Evolutionary conservation across 2,888 invertebrate species (phyloP), one percentile per base, ranked within the genome.

Genomic region (Heteromurus nitidus): DNA sequence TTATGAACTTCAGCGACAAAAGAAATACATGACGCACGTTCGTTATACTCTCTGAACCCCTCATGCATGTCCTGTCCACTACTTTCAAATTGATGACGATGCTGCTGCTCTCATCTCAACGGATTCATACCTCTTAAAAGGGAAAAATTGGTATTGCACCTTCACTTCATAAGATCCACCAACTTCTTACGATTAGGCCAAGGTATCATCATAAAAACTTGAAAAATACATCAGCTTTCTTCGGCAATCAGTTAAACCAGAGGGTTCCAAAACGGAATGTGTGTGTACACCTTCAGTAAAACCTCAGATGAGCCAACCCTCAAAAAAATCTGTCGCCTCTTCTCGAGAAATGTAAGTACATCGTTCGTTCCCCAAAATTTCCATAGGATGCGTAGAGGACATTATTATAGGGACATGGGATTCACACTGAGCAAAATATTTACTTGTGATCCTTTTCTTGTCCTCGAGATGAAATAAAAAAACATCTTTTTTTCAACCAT

Each of bases 211-310:
- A 18, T 50, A 47, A 36, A 67, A 64, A 42, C 22, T 18, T 36
- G 36, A n/a, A 64, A 64, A 26, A 60, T n/a, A 31, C 44, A n/a
- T 53, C 30, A 26, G 26, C 58, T 65, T 75, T 67, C 75, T 55
- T 75, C 68, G 68, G 68, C 76, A 68, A 76, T 68, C 67, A 67
- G 64, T 76, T 76, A 76, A 76, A 60, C 76, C 44, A 31, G 76
- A 60, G 76, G 76, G 76, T 76, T 76, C 68, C 76, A 58, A 47
- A 31, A 13, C 55, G 76, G 76, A 76, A 76, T 76, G 68, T 16
- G n/a, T n/a, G n/a, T n/a, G 42, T 60, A 22, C 60, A 67, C 53
- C 75, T 75, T 5, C n/a, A n/a, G 28, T 60, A 72, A 72, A 50
- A 16, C 50, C 3, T 50, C 50, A 47, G 18, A 47, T n/a, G n/a